phyloP scores from a whole-genome alignment of 2,888 invertebrate species.

The Leptinotarsa peninsularis region DNA sequence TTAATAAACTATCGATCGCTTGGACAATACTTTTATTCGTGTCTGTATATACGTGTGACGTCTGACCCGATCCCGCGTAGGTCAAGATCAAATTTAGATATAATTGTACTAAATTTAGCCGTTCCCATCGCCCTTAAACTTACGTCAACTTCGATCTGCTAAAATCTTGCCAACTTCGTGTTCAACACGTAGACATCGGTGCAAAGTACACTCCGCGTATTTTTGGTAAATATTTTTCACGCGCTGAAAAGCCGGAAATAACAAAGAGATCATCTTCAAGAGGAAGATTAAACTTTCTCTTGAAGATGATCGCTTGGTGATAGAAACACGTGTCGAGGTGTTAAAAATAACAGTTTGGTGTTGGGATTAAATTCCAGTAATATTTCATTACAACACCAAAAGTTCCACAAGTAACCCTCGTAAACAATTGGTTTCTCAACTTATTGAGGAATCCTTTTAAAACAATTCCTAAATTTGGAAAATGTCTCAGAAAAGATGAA shows the following conservation, averaged over 20 bases:
- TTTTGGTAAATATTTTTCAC: not conserved
- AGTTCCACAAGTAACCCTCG: too few relatives aligned
- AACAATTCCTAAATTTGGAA: too few relatives aligned
- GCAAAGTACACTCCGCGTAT: slow-evolving; percentile 8
- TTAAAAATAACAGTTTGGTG: too few relatives aligned
- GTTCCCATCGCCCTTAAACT: slow-evolving; percentile 1
- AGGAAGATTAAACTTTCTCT: too few relatives aligned
- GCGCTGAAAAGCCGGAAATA: not conserved
- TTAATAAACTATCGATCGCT: slow-evolving; percentile 1
- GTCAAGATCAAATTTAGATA: slow-evolving; percentile 20
- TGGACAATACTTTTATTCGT: not conserved
- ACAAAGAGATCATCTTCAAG: not conserved
- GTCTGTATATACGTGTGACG: not conserved
- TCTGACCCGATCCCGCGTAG: slow-evolving; percentile 1
- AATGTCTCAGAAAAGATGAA: too few relatives aligned
- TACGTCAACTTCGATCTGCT: slow-evolving; percentile 16
- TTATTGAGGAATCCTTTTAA: too few relatives aligned
- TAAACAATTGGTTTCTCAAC: too few relatives aligned
- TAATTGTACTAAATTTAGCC: slow-evolving; percentile 22
- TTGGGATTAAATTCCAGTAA: too few relatives aligned
- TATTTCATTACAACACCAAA: too few relatives aligned
- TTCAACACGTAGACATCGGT: not conserved
- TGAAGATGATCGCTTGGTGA: too few relatives aligned
- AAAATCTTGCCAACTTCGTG: slow-evolving; percentile 7
- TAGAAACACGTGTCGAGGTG: too few relatives aligned